phyloP scores from a whole-genome alignment of 1,140 invertebrate species.

The Drosophila watanabei region DNA sequence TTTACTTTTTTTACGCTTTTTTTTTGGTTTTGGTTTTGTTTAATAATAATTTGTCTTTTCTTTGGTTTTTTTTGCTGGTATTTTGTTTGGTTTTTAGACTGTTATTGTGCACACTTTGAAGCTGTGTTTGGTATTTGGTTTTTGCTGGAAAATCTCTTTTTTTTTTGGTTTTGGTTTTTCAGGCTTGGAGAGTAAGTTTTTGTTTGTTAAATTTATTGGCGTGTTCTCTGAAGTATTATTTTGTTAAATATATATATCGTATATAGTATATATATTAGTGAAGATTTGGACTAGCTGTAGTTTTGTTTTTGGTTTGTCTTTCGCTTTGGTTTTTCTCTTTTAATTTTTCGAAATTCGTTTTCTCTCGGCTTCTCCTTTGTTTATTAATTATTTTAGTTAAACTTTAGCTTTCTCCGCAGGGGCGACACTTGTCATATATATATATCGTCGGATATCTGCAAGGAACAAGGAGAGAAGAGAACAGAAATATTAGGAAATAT shows the following conservation, averaged over 20 bases:
- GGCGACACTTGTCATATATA: conserved; percentile 40
- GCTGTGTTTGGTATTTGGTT: conserved; percentile 33
- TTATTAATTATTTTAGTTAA: conserved; percentile 31
- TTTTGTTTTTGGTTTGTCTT: conserved; percentile 51
- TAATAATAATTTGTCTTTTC: conserved; percentile 54
- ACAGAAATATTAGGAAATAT: not conserved
- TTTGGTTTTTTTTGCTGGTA: conserved; percentile 43
- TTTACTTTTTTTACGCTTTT: conserved; percentile 41
- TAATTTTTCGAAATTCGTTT: conserved; percentile 64
- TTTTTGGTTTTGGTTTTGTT: conserved; percentile 11
- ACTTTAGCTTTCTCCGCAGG: conserved; percentile 39
- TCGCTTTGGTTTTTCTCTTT: conserved; percentile 51
- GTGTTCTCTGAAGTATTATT: conserved; percentile 58
- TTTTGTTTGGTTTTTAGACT: conserved; percentile 30
- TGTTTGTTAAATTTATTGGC: conserved; percentile 51
- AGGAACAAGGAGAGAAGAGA: conserved; percentile 2
- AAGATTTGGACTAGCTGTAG: conserved; percentile 77
- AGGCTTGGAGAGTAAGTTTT: conserved; percentile 55
- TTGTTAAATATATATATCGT: conserved; percentile 59
- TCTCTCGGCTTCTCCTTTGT: conserved; percentile 20
- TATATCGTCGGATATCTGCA: conserved; percentile 50
- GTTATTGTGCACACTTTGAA: conserved; percentile 52
- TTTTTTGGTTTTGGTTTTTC: conserved; percentile 35
- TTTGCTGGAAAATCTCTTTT: conserved; percentile 57
- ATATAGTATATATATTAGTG: conserved; percentile 53